Base-by-base conservation (phyloP, 1,140 invertebrate species). In the Chelonus insularis region DNA sequence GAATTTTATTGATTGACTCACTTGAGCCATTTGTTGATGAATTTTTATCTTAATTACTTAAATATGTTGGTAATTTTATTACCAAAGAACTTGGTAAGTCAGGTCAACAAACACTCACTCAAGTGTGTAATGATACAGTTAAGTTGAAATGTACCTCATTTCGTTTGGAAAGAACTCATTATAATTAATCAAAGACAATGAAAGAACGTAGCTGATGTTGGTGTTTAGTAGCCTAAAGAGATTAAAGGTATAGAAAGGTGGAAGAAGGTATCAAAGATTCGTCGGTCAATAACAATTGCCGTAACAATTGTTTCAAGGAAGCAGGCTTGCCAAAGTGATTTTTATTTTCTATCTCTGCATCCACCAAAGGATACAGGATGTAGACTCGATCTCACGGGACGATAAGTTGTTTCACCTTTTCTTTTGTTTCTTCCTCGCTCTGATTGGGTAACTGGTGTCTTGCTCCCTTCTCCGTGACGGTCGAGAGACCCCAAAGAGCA, bases 341-440 rank as follows among this genome's bases (percentile, higher is more conserved):
- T 48, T 63, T 60, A 2, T 55, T 36, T 52, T 54, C 34, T 65
- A 65, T 21, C 52, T 57, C 16, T 16, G 21, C 36, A 55, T 47
- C 34, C 14, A n/a, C 18, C 21, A n/a, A 1, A 36, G 29, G 25
- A 69, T 69, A 66, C 73, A 76, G 72, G 72, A 73, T 72, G 70
- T 69, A 66, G 66, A 51, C 62, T 68, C 65, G 69, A 74, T 77
- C 75, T 79, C 73, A 76, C 75, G 72, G 68, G 64, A 67, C 70
- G 78, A 79, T 80, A 79, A 78, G 68, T 76, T 72, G 76, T 80
- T 79, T 79, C 79, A 79, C 76, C 77, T 77, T 20, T 80, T 78
- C 79, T 78, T 80, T 81, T 81, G 79, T 81, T 77, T 73, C 69
- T 72, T 81, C 69, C 78, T 70, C 78, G 79, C 75, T 81, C 79